phyloP scores from a whole-genome alignment of 2,113 vertebrate species.

The Phalacrocorax pelagicus region DNA sequence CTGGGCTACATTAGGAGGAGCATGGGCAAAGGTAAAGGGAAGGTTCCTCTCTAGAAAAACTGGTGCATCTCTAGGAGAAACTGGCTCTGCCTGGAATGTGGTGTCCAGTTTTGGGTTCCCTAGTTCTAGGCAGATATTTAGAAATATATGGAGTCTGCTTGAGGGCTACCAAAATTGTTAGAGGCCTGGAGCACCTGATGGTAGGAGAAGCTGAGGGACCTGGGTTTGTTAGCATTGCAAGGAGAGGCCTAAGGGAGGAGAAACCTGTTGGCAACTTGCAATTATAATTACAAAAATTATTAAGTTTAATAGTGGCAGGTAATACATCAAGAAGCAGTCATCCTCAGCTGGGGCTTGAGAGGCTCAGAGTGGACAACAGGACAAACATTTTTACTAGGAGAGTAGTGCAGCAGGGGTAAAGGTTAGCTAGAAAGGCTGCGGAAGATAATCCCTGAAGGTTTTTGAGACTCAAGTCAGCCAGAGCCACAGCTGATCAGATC shows the following conservation, averaged over 20 bases:
- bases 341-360: not conserved
- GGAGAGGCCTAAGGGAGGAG: not conserved
- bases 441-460: not conserved
- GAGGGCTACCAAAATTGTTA: not conserved
- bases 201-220: not conserved
- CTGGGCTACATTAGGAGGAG: not conserved
- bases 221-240: not conserved
- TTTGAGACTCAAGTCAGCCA: not conserved
- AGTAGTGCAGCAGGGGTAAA: not conserved
- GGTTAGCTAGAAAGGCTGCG: not conserved
- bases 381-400: not conserved
- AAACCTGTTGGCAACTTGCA: not conserved
- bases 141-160: not conserved
- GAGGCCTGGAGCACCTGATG: not conserved
- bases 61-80: not conserved
- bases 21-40: not conserved
- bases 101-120: not conserved
- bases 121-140: not conserved
- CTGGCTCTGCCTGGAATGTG: not conserved
- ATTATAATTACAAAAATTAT: not conserved
- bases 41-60: not conserved
- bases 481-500: not conserved
- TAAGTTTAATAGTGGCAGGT: not conserved
- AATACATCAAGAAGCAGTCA: not conserved
- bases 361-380: not conserved